These are phyloP conservation scores for Agapornis roseicollis DNA, from an alignment of 2,113 vertebrate species.

Conservation along the genomic window DNA sequence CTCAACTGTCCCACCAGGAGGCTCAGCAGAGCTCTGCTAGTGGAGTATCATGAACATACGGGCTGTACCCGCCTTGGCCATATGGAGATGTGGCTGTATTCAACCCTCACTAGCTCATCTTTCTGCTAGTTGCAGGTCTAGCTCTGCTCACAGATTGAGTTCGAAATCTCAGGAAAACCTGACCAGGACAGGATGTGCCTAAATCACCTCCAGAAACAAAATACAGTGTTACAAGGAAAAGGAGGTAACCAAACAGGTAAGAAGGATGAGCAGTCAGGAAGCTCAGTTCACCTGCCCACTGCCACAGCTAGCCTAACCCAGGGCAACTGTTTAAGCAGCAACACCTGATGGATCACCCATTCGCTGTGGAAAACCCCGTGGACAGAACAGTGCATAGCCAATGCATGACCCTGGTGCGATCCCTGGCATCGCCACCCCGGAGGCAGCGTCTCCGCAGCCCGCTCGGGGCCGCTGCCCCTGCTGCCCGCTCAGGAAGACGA, in stretches of 20 bases:
- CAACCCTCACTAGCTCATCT: not conserved
- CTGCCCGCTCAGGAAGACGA: not conserved
- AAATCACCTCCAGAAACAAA: not conserved
- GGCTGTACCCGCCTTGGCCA: fast-evolving
- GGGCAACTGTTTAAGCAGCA: no score
- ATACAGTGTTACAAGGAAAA: fast-evolving
- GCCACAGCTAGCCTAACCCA: no score
- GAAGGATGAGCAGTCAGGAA: not conserved
- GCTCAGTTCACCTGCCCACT: not conserved
- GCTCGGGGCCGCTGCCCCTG: not conserved
- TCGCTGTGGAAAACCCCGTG: not conserved
- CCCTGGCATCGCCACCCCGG: no score
- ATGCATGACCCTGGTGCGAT: not conserved
- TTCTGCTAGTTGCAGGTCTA: not conserved
- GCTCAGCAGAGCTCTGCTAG: not conserved
- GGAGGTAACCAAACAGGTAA: not conserved
- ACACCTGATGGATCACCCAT: not conserved
- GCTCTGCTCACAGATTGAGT: not conserved
- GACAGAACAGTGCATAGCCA: no score
- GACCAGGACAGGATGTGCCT: not conserved
- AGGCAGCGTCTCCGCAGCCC: not conserved
- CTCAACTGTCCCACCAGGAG: not conserved
- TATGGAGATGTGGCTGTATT: not conserved
- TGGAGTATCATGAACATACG: not conserved
- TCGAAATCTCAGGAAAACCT: not conserved